A percentile compares a stretch with the other conserved stretches of the same genome.
Conservation (phyloP, 2,888 invertebrate species). For the Malthinus flaveolus region DNA sequence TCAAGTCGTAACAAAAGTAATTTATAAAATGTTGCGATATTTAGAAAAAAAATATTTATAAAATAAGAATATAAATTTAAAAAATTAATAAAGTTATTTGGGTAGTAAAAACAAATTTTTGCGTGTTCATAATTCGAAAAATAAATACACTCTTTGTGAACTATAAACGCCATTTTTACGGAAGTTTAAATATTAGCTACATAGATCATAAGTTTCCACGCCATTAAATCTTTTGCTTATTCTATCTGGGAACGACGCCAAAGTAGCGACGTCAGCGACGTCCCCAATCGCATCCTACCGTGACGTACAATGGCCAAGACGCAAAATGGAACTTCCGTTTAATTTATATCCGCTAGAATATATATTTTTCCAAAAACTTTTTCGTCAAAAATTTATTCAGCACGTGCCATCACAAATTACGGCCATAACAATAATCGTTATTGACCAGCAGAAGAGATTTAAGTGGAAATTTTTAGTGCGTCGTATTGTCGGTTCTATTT, state of each 20-base stretch:
- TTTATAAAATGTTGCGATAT: too few relatives aligned
- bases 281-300: slow-evolving; percentile 40
- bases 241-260: slow-evolving; percentile 44
- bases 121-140: slow-evolving; percentile 1
- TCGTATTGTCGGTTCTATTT: too few relatives aligned
- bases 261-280: slow-evolving; percentile 41
- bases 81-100: neutral
- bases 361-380: slow-evolving; percentile 14
- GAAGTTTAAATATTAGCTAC: slow-evolving; percentile 27
- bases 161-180: slow-evolving; percentile 6
- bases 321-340: slow-evolving; percentile 42
- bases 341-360: slow-evolving; percentile 32
- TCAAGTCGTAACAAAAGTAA: too few relatives aligned
- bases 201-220: slow-evolving; percentile 41
- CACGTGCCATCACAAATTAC: slow-evolving; percentile 25
- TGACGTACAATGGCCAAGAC: slow-evolving; percentile 40
- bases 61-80: too few relatives aligned
- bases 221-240: slow-evolving; percentile 44
- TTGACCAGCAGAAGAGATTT: neutral
- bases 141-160: neutral
- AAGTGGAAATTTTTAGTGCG: too few relatives aligned
- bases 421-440: neutral
- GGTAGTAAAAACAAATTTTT: neutral
- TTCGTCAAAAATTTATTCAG: slow-evolving; percentile 8
- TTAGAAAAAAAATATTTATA: too few relatives aligned